Percentiles rank a stretch among this genome's conserved stretches.
Conservation (phyloP, 2,888 invertebrate species). For the Beris chalybata region DNA sequence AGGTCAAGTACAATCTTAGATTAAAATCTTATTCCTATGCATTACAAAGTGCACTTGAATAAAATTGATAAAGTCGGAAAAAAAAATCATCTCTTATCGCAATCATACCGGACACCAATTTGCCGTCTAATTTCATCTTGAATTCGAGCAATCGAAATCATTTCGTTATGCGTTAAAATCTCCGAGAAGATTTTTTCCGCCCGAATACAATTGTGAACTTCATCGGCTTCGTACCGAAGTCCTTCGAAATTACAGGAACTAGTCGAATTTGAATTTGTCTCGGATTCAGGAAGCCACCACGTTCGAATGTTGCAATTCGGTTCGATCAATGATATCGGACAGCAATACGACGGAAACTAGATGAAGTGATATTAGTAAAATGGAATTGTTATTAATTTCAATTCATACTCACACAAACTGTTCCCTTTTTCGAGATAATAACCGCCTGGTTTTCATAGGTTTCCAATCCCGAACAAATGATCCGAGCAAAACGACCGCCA, state of each 20-base stretch:
- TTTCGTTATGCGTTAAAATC: conserved; percentile 65
- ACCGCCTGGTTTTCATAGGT: conserved; percentile 44
- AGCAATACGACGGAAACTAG: conserved; percentile 65
- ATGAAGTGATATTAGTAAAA: conserved; percentile 25
- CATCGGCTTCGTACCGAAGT: conserved; percentile 72
- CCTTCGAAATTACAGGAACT: conserved; percentile 75
- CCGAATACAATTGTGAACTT: conserved; percentile 69
- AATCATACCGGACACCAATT: conserved; percentile 63
- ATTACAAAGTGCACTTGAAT: too few species aligned
- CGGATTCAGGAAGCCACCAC: conserved; percentile 64
- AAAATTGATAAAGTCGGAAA: too few species aligned
- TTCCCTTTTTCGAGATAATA: conserved; percentile 44
- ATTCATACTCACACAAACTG: conserved; percentile 43
- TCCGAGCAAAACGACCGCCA: conserved; percentile 40
- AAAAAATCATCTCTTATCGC: conserved; percentile 40
- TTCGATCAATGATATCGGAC: conserved; percentile 64
- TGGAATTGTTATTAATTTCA: neutral
- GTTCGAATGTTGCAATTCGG: conserved; percentile 62
- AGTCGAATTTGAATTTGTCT: conserved; percentile 62
- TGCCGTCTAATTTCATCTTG: conserved; percentile 71
- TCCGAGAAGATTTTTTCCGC: conserved; percentile 68
- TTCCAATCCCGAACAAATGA: conserved; percentile 45
- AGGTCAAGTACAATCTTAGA: too few species aligned
- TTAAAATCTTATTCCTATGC: too few species aligned
- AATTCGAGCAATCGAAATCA: conserved; percentile 66